phyloP scores from a whole-genome alignment of 1,140 invertebrate genomes.

The Thaumetopoea pityocampa region DNA sequence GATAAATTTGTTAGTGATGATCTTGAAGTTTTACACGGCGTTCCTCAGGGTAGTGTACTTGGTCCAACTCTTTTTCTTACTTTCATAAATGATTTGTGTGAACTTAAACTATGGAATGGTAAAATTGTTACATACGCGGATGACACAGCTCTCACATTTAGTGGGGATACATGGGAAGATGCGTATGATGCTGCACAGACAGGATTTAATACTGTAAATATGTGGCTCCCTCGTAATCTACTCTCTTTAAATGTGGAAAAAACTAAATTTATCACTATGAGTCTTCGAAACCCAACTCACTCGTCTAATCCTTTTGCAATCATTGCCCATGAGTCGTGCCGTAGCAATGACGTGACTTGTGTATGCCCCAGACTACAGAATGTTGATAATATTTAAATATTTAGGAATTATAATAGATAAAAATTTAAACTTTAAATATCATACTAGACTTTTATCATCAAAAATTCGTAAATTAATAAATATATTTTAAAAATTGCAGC shows the following conservation, averaged over 20 bases:
- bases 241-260: conserved; percentile 5
- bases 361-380: background rate
- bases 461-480: conserved; percentile 4
- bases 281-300: conserved; percentile 2
- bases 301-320: background rate
- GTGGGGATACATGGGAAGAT: background rate
- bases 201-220: background rate
- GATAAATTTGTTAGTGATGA: background rate
- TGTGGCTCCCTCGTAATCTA: conserved; percentile 3
- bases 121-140: conserved; percentile 13
- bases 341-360: background rate
- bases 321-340: no score
- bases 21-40: conserved; percentile 10
- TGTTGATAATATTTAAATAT: conserved; percentile 1
- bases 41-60: conserved; percentile 47
- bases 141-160: conserved; percentile 9
- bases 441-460: background rate
- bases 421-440: background rate
- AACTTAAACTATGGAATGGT: background rate
- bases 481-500: background rate
- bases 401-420: conserved; percentile 8
- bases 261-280: background rate
- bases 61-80: conserved; percentile 37
- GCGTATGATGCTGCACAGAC: background rate
- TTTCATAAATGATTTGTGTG: conserved; percentile 9